These are phyloP conservation scores for Aricia artaxerxes DNA, from an alignment of 2,888 invertebrate species.

Conservation along the genomic window DNA sequence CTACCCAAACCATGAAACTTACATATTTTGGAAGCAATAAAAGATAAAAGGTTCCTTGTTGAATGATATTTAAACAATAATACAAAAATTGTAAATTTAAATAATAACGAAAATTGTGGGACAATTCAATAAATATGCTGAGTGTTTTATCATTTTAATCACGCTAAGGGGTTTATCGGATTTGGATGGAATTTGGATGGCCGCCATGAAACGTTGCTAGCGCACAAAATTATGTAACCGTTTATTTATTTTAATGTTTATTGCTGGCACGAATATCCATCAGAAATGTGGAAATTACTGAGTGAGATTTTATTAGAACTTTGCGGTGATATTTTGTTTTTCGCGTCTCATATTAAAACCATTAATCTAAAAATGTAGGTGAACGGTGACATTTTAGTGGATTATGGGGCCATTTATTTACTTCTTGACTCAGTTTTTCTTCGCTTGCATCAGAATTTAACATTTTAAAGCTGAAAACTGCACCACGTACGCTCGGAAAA, in stretches of 20 bases:
- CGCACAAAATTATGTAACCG: neutral
- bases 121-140: slow-evolving; percentile 18
- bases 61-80: neutral
- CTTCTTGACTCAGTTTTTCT: neutral
- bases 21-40: no score
- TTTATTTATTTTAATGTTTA: neutral
- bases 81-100: neutral
- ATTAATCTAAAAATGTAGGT: neutral
- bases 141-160: slow-evolving; percentile 23
- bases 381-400: neutral
- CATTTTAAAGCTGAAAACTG: neutral
- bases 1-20: no score
- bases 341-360: neutral
- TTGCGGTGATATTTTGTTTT: neutral
- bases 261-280: slow-evolving; percentile 1
- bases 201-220: slow-evolving; percentile 12
- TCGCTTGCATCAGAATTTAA: neutral
- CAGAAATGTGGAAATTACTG: neutral
- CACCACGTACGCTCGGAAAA: neutral
- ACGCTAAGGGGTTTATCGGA: slow-evolving; percentile 1
- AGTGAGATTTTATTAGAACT: neutral
- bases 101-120: neutral
- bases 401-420: neutral
- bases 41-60: neutral
- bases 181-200: slow-evolving; percentile 28